Conservation (phyloP, 2,888 invertebrate genomes). For the Apodemia duryi region DNA sequence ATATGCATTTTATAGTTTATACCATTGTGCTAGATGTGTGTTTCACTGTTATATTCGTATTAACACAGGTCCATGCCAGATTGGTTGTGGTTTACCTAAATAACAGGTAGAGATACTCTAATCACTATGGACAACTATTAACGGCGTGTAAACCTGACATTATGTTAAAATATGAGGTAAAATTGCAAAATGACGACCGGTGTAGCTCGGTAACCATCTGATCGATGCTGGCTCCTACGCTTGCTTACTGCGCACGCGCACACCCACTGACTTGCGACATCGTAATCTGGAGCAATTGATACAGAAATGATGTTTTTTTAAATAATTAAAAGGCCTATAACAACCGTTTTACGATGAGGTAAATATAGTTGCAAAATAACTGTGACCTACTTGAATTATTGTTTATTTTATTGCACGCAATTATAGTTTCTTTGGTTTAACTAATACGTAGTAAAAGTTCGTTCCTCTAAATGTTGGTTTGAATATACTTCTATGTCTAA, state of each 20-base stretch:
- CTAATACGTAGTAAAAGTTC: neutral
- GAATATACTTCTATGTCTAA: too few relatives aligned
- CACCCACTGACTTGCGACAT: constrained; percentile 67
- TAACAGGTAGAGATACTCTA: neutral
- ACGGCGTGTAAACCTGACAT: constrained; percentile 34
- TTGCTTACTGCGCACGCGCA: constrained; percentile 54
- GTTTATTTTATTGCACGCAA: neutral
- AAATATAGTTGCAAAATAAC: constrained; percentile 31
- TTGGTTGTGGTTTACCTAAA: neutral
- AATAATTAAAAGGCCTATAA: constrained; percentile 55
- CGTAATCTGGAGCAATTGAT: constrained; percentile 65
- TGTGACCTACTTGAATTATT: constrained; percentile 1
- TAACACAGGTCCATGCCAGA: neutral
- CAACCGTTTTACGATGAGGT: constrained; percentile 35
- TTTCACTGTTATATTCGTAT: neutral
- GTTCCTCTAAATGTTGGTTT: too few relatives aligned
- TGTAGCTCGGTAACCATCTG: constrained; percentile 53
- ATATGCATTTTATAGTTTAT: too few relatives aligned
- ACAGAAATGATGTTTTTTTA: constrained; percentile 44
- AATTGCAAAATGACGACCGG: constrained; percentile 46
- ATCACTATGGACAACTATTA: constrained; percentile 28
- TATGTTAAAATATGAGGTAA: constrained; percentile 50
- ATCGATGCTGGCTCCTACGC: constrained; percentile 65
- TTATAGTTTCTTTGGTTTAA: neutral
- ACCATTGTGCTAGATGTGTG: too few relatives aligned